phyloP scores from a whole-genome alignment of 2,888 invertebrate genomes.

The Rhingia rostrata region DNA sequence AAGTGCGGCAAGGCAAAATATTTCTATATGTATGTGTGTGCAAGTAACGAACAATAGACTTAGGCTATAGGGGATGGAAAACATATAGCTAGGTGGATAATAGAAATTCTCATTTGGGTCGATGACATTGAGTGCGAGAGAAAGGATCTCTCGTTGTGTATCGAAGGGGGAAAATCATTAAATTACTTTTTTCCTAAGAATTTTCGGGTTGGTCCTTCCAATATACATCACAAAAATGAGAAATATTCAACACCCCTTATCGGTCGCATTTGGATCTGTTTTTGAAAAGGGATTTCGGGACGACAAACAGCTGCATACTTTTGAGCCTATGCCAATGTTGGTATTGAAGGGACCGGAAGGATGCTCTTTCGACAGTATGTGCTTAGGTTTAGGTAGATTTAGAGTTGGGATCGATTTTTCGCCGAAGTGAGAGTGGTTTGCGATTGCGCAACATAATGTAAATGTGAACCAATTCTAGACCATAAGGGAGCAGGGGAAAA shows the following conservation, averaged over 20 bases:
- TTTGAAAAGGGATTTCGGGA: background rate
- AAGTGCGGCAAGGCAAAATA: constrained; percentile 47
- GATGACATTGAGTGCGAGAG: constrained; percentile 59
- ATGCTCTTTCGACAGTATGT: constrained; percentile 49
- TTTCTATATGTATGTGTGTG: background rate
- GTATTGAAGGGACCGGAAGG: constrained; percentile 54
- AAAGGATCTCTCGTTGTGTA: background rate
- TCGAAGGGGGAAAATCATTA: constrained; percentile 36
- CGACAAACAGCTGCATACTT: constrained; percentile 2
- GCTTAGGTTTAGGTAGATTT: constrained; percentile 17
- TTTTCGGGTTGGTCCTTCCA: constrained; percentile 30
- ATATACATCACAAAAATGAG: background rate
- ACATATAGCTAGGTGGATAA: constrained; percentile 1
- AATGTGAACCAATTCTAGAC: background rate
- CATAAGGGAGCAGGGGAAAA: background rate
- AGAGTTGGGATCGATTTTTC: constrained; percentile 2
- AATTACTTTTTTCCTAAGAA: constrained; percentile 45
- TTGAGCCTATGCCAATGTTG: background rate
- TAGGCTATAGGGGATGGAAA: constrained; percentile 27
- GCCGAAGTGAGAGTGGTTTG: constrained; percentile 20
- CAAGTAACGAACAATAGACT: constrained; percentile 43
- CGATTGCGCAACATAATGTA: constrained; percentile 12
- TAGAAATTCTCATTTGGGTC: constrained; percentile 55
- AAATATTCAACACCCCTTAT: constrained; percentile 46
- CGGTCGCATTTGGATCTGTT: constrained; percentile 25